Conservation (phyloP, 1,140 invertebrate species). For the Euura lappo region DNA sequence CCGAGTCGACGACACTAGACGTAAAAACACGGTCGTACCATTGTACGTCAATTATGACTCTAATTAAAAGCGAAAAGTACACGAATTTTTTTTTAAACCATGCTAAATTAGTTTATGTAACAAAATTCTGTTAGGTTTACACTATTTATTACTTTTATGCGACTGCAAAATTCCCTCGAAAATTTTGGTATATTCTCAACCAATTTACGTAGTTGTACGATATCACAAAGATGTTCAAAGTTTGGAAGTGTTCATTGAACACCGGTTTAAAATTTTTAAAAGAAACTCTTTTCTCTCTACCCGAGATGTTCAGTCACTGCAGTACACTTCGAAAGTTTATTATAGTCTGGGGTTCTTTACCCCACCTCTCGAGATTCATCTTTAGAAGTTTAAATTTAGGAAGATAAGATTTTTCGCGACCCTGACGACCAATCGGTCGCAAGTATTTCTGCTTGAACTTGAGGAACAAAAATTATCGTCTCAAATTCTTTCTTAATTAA, state of each 20-base stretch:
- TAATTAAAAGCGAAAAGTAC: no score
- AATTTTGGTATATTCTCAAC: background rate
- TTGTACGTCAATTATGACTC: background rate
- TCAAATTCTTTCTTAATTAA: no score
- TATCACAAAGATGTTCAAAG: background rate
- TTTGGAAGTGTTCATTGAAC: background rate
- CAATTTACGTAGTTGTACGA: background rate
- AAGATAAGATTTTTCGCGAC: background rate
- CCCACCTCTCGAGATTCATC: background rate
- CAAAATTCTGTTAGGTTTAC: background rate
- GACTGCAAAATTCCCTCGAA: background rate
- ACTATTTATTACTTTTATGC: no score
- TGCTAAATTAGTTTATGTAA: background rate
- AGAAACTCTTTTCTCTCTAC: background rate
- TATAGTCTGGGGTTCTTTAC: background rate
- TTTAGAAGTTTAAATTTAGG: conserved; percentile 6
- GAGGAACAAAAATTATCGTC: background rate
- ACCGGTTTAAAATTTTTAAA: background rate
- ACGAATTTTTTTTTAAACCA: background rate
- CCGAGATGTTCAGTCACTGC: background rate
- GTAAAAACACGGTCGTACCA: background rate
- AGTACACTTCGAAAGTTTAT: background rate
- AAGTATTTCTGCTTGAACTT: conserved; percentile 1
- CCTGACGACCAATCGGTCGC: background rate
- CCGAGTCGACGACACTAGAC: background rate